phyloP scores from a whole-genome alignment of 2,797 vertebrate species.

The Hylomyscus alleni region DNA sequence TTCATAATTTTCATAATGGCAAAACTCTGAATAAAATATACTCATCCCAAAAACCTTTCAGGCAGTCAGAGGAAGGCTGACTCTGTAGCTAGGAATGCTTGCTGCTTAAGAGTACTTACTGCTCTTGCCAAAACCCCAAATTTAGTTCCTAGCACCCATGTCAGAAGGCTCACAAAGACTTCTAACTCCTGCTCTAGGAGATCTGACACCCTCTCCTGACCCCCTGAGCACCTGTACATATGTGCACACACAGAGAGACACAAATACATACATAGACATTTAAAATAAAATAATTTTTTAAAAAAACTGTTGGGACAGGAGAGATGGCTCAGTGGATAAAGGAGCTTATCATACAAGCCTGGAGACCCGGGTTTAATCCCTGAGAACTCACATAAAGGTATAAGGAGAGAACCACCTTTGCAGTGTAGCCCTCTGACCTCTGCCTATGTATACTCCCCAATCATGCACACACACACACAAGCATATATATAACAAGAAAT shows the following conservation, averaged over 20 bases:
- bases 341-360: neutral
- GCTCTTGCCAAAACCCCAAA: neutral
- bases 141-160: neutral
- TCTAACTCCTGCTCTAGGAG: neutral
- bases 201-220: neutral
- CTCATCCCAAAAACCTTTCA: conserved; percentile 5
- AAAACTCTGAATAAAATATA: conserved; percentile 57
- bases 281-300: neutral
- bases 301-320: neutral
- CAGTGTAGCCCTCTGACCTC: neutral
- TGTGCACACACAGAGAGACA: neutral
- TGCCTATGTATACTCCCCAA: neutral
- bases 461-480: neutral
- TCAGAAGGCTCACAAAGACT: neutral
- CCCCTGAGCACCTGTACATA: too few relatives aligned
- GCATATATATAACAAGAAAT: neutral
- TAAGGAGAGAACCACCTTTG: neutral
- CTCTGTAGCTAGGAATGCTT: neutral
- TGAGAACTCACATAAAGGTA: neutral
- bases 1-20: neutral
- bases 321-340: neutral
- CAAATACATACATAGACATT: neutral
- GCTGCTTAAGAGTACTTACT: neutral
- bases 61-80: neutral
- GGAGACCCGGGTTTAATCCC: neutral